Evolutionary conservation across 2,888 invertebrate species (phyloP).

Genomic region (Parasteatoda lunata): DNA sequence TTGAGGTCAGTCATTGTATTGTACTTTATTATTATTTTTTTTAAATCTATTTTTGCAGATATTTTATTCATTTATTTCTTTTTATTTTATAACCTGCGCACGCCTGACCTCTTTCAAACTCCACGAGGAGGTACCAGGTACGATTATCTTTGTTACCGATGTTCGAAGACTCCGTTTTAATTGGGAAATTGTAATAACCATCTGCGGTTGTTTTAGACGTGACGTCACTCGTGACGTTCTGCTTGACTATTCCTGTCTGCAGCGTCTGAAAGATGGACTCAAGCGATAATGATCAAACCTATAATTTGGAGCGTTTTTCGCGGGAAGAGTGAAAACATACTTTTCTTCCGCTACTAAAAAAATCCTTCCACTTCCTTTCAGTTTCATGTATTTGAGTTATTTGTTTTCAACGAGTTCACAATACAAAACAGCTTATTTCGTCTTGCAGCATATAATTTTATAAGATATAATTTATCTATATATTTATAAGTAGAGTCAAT

Average conservation of each 20-base stretch:
- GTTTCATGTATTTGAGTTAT: too few relatives aligned
- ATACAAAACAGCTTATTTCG: too few relatives aligned
- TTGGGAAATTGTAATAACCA: slow-evolving; percentile 22
- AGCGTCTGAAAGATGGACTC: slow-evolving; percentile 11
- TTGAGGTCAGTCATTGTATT: slow-evolving; percentile 15
- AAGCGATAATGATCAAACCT: slow-evolving; percentile 31
- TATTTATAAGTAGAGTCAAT: too few relatives aligned
- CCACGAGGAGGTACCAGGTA: slow-evolving; percentile 23
- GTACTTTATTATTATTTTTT: slow-evolving; percentile 6
- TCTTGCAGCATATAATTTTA: too few relatives aligned
- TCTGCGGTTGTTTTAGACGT: slow-evolving; percentile 16
- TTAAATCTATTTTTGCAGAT: neutral
- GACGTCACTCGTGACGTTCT: slow-evolving; percentile 27
- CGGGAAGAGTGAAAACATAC: slow-evolving; percentile 12
- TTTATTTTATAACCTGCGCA: neutral
- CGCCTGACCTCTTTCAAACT: slow-evolving; percentile 41
- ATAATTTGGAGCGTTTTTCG: slow-evolving; percentile 5
- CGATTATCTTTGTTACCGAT: slow-evolving; percentile 21
- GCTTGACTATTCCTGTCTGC: slow-evolving; percentile 14
- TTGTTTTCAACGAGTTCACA: too few relatives aligned
- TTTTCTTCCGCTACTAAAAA: neutral
- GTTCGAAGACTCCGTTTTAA: neutral
- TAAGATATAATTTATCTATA: too few relatives aligned
- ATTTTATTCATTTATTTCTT: slow-evolving; percentile 5
- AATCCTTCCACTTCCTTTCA: too few relatives aligned